Evolutionary conservation across 2,888 invertebrate species (phyloP).

Genomic region (Synanthedon formicaeformis): DNA sequence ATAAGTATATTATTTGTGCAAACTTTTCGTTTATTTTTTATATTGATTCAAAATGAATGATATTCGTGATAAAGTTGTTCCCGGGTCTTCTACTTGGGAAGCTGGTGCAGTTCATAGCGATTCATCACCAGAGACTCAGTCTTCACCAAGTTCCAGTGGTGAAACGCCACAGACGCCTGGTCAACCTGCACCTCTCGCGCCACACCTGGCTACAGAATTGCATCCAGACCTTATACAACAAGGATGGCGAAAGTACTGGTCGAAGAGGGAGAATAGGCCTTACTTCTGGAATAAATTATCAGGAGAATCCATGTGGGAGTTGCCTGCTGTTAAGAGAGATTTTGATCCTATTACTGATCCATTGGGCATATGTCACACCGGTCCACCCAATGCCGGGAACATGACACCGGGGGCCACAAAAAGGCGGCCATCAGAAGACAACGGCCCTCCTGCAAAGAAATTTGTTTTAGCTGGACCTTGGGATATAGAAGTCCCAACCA

Average conservation of each 20-base stretch:
- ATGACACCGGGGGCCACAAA: conserved; percentile 74
- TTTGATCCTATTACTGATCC: conserved; percentile 95
- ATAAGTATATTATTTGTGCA: conserved; percentile 4
- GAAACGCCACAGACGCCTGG: conserved; percentile 72
- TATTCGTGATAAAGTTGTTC: conserved; percentile 64
- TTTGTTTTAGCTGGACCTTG: conserved; percentile 91
- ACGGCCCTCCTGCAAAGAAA: conserved; percentile 85
- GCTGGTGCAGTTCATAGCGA: conserved; percentile 45
- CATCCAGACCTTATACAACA: conserved; percentile 75
- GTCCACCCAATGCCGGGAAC: conserved; percentile 50
- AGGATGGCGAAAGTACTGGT: conserved; percentile 98
- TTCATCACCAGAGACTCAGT: conserved; percentile 56
- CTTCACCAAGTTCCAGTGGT: conserved; percentile 52
- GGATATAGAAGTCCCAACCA: conserved; percentile 94
- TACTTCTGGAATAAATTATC: conserved; percentile 97
- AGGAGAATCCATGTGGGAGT: conserved; percentile 97
- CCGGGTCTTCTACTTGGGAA: conserved; percentile 63
- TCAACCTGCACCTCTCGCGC: conserved; percentile 64
- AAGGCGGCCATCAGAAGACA: conserved; percentile 83
- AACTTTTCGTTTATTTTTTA: conserved; percentile 5
- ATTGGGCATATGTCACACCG: conserved; percentile 79
- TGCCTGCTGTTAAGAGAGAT: conserved; percentile 84
- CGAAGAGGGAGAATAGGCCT: conserved; percentile 92
- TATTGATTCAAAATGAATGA: conserved; percentile 52
- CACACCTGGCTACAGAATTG: conserved; percentile 56